phyloP scores from a whole-genome alignment of 2,797 vertebrate genomes.

The Gymnoscopelus microlampas region DNA sequence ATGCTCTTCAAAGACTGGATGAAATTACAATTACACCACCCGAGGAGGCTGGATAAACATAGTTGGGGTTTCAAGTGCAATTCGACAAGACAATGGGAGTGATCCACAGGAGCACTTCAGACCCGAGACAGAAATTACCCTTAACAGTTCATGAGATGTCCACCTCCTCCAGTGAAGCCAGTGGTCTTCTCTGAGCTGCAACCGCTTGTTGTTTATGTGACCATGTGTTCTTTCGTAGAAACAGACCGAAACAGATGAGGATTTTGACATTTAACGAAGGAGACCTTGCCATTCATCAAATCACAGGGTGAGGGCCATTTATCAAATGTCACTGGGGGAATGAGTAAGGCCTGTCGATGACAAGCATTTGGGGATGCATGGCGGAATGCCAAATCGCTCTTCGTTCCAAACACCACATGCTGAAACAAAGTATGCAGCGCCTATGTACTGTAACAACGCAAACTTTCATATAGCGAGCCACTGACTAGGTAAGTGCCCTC shows the following conservation, averaged over 20 bases:
- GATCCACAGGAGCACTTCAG: not conserved
- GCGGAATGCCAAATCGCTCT: not conserved
- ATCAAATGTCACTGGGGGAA: conserved; percentile 61
- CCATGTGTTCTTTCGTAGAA: conserved; percentile 19
- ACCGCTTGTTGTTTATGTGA: too few relatives aligned
- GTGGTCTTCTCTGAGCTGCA: conserved; percentile 10
- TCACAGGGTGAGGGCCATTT: conserved; percentile 33
- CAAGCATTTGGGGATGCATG: not conserved
- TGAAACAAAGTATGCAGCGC: conserved; percentile 9
- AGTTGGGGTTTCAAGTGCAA: too few relatives aligned
- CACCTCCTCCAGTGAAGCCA: conserved; percentile 18
- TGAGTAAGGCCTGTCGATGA: conserved; percentile 51
- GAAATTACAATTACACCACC: not conserved
- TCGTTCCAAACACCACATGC: conserved; percentile 10
- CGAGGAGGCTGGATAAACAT: too few relatives aligned
- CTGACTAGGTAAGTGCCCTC: too few relatives aligned
- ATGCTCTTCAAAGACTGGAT: conserved; percentile 7
- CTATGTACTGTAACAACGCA: not conserved
- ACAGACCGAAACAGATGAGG: conserved; percentile 35
- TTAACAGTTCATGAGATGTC: conserved; percentile 29
- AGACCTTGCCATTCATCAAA: conserved; percentile 55
- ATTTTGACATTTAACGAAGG: conserved; percentile 66
- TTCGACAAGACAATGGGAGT: not conserved
- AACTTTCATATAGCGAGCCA: too few relatives aligned
- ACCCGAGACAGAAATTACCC: conserved; percentile 17